phyloP scores from a whole-genome alignment of 1,140 invertebrate genomes.

The Lordiphosa clarofinis region DNA sequence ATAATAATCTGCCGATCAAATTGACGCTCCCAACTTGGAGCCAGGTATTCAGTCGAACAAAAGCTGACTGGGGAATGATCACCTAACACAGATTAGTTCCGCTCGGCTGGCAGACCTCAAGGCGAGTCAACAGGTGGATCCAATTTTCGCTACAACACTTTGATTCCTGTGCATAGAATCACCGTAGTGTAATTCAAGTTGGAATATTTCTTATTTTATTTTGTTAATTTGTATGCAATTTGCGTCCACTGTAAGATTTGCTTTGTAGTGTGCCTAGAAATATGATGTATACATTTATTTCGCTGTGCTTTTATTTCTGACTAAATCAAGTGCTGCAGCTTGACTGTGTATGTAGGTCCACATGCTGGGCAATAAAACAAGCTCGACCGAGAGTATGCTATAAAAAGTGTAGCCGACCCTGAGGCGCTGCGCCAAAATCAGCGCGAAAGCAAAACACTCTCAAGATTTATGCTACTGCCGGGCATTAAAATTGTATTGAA shows the following conservation, averaged over 20 bases:
- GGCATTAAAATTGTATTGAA: conserved; percentile 52
- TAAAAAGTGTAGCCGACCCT: conserved; percentile 42
- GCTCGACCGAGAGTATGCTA: conserved; percentile 23
- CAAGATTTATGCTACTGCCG: conserved; percentile 46
- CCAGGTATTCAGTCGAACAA: no score
- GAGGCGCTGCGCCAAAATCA: conserved; percentile 15
- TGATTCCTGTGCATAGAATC: no score
- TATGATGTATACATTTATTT: neutral
- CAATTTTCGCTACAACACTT: no score
- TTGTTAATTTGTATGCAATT: no score
- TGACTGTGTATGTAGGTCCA: neutral
- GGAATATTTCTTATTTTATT: no score
- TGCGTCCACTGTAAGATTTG: neutral
- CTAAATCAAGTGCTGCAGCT: conserved; percentile 3
- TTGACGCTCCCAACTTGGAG: no score
- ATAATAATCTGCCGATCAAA: no score
- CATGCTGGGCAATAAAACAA: conserved; percentile 43
- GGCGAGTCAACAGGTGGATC: no score
- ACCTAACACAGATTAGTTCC: no score
- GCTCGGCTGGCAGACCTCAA: no score
- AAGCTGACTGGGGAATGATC: no score
- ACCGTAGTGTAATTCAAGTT: no score
- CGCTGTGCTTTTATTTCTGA: neutral
- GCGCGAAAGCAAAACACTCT: conserved; percentile 18
- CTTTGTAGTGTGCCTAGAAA: neutral